These are phyloP conservation scores for Conus canariensis DNA, from an alignment of 2,888 invertebrate species.

Conservation along the genomic window DNA sequence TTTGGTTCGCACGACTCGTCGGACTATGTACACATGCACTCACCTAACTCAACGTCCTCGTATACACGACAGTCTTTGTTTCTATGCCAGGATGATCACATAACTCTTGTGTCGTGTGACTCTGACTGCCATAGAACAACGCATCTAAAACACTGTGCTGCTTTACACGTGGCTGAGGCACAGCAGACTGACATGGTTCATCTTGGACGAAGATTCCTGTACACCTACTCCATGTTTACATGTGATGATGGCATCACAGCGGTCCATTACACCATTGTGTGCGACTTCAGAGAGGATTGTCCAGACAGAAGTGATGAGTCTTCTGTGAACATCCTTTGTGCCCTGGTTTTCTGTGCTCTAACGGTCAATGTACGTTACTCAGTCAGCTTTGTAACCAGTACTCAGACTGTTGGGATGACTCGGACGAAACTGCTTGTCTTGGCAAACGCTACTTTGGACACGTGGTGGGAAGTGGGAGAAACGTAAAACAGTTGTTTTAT, in stretches of 20 bases:
- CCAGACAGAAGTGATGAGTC: constrained; percentile 23
- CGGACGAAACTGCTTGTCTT: not conserved
- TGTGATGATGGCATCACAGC: constrained; percentile 15
- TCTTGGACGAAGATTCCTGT: not conserved
- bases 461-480: no score
- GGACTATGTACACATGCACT: no score
- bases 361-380: not conserved
- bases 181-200: no score
- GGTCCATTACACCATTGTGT: not conserved
- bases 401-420: constrained; percentile 17
- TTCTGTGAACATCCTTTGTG: constrained; percentile 15
- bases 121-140: not conserved
- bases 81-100: not conserved
- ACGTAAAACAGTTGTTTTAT: not conserved
- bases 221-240: not conserved
- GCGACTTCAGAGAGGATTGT: constrained; percentile 26
- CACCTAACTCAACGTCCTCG: not conserved
- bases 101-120: not conserved
- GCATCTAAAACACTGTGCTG: no score
- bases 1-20: no score
- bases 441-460: no score
- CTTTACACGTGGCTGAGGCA: not conserved
- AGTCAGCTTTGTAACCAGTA: not conserved
- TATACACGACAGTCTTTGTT: not conserved
- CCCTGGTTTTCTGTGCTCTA: not conserved